phyloP scores from a whole-genome alignment of 2,113 vertebrate genomes.

The Girardinichthys multiradiatus region DNA sequence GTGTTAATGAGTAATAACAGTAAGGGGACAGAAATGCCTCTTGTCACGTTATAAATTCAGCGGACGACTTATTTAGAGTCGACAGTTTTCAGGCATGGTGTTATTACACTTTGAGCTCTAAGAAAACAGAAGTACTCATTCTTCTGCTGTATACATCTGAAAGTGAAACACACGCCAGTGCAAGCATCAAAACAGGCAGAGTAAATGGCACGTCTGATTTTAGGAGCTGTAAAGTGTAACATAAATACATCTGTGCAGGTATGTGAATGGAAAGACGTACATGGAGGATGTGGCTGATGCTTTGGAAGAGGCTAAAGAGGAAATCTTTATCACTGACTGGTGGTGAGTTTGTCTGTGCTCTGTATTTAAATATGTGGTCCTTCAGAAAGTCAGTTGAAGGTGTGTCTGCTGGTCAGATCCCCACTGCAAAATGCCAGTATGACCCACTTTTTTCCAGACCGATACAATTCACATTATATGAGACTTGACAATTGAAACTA shows the following conservation, averaged over 20 bases:
- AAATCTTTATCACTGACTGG: constrained; percentile 99
- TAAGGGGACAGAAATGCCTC: background rate
- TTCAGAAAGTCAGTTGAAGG: background rate
- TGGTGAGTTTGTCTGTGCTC: constrained; percentile 82
- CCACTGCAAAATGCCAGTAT: background rate
- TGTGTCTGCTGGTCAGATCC: background rate
- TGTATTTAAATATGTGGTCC: background rate
- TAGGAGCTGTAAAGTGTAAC: background rate
- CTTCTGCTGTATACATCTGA: background rate
- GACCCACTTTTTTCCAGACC: background rate
- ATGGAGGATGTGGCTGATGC: constrained; percentile 95
- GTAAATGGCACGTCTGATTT: background rate
- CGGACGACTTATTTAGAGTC: background rate
- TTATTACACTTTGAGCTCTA: background rate
- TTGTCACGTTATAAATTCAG: background rate
- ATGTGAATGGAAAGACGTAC: constrained; percentile 94
- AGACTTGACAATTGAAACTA: background rate
- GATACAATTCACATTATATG: background rate
- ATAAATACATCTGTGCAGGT: constrained; percentile 79
- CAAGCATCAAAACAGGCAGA: background rate
- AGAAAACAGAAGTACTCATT: background rate
- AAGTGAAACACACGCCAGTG: background rate
- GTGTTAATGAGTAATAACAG: background rate
- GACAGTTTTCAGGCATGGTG: background rate
- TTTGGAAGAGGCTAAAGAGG: constrained; percentile 93